phyloP scores from a whole-genome alignment of 1,140 invertebrate species.

The Diorhabda sublineata region DNA sequence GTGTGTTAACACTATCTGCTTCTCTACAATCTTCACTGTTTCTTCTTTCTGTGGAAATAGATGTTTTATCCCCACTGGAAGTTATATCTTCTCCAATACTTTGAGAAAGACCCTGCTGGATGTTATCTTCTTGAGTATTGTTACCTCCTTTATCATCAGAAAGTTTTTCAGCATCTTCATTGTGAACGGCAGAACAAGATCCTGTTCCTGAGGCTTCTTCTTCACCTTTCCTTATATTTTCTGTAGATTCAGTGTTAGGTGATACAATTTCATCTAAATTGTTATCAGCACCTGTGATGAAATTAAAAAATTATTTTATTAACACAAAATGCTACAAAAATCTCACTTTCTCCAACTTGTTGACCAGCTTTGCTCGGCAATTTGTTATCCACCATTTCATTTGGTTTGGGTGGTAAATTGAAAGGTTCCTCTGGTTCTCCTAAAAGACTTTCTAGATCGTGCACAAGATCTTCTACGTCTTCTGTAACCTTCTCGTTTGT shows the following conservation, averaged over 20 bases:
- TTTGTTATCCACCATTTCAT: background rate
- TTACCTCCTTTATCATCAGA: too few relatives aligned
- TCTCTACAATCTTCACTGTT: background rate
- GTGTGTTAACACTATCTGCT: background rate
- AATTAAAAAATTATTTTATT: background rate
- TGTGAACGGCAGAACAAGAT: too few relatives aligned
- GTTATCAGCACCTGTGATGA: too few relatives aligned
- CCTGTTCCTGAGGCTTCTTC: constrained; percentile 6
- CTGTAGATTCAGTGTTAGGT: background rate
- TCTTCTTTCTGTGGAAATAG: background rate
- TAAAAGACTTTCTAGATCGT: constrained; percentile 43
- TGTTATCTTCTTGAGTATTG: too few relatives aligned
- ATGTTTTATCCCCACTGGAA: background rate
- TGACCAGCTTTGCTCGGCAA: background rate
- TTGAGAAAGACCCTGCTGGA: background rate
- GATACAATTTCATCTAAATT: too few relatives aligned
- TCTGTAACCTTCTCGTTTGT: constrained; percentile 40
- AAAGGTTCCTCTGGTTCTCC: constrained; percentile 36
- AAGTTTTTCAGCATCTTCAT: too few relatives aligned
- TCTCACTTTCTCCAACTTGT: background rate
- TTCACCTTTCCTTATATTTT: constrained; percentile 6
- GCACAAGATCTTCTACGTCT: constrained; percentile 45
- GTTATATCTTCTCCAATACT: background rate
- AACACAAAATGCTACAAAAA: background rate
- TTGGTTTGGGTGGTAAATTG: constrained; percentile 15